These are phyloP conservation scores for Typhlichthys eigenmanni DNA, from an alignment of 2,797 vertebrate species.

Conservation along the genomic window DNA sequence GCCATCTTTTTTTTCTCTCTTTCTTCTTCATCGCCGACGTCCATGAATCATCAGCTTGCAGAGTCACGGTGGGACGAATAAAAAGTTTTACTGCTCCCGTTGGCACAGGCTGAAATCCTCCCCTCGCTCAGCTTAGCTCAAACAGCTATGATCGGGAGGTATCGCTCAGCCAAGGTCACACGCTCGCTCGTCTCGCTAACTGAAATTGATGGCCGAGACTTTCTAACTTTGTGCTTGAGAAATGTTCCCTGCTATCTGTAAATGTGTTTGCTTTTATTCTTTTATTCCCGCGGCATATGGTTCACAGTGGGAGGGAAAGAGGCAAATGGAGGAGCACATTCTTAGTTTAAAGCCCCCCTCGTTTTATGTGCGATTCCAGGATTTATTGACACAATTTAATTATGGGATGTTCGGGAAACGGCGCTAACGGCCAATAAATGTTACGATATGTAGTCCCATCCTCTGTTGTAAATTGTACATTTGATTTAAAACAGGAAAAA, in stretches of 20 bases:
- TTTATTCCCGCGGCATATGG: constrained; percentile 52
- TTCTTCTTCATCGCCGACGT: constrained; percentile 49
- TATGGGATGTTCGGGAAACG: constrained; percentile 60
- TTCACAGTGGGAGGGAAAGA: constrained; percentile 49
- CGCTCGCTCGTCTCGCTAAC: constrained; percentile 30
- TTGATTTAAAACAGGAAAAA: constrained; percentile 21
- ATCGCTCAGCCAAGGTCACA: constrained; percentile 71
- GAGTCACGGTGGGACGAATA: constrained; percentile 69
- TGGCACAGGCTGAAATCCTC: constrained; percentile 54
- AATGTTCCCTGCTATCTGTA: constrained; percentile 66
- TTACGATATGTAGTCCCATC: constrained; percentile 26
- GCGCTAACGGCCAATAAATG: constrained; percentile 60
- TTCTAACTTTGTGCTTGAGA: constrained; percentile 53
- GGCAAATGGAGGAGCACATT: constrained; percentile 46
- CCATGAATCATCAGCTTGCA: constrained; percentile 73
- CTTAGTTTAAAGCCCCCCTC: constrained; percentile 40
- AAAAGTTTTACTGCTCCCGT: constrained; percentile 65
- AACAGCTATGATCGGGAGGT: constrained; percentile 66
- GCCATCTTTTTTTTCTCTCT: constrained; percentile 10
- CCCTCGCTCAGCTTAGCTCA: constrained; percentile 54
- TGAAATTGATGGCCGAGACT: constrained; percentile 66
- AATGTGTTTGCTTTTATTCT: constrained; percentile 32
- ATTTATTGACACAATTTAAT: constrained; percentile 72
- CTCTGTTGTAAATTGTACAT: constrained; percentile 6
- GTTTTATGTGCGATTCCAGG: constrained; percentile 57